These are phyloP conservation scores for Xylocampa areola DNA, from an alignment of 2,888 invertebrate species.

Conservation along the genomic window DNA sequence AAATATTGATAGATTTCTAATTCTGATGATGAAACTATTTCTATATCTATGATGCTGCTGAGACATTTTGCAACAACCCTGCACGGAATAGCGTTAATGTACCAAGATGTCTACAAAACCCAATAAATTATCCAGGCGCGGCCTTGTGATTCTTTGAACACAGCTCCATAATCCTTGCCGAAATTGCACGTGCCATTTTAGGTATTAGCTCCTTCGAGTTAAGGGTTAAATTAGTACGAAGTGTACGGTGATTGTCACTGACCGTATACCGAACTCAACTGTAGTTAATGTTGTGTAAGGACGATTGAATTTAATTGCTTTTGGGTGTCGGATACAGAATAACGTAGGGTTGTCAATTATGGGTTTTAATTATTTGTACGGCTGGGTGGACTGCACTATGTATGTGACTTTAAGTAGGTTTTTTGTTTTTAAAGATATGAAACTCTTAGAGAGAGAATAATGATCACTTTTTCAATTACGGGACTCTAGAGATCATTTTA, in stretches of 20 bases:
- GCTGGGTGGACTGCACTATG: slow-evolving; percentile 11
- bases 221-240: slow-evolving; percentile 49
- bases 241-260: slow-evolving; percentile 36
- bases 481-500: too few species aligned
- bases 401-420: slow-evolving; percentile 33
- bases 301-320: slow-evolving; percentile 75
- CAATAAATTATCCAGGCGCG: slow-evolving; percentile 50
- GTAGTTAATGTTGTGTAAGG: slow-evolving; percentile 70
- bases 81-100: slow-evolving; percentile 33
- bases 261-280: slow-evolving; percentile 56
- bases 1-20: too few species aligned
- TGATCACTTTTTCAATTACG: too few species aligned
- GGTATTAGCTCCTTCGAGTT: slow-evolving; percentile 29
- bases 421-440: too few species aligned
- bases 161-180: slow-evolving; percentile 32
- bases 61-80: slow-evolving; percentile 5
- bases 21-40: background rate
- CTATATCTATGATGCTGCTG: background rate
- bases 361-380: slow-evolving; percentile 50
- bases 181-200: slow-evolving; percentile 34
- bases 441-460: too few species aligned
- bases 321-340: slow-evolving; percentile 60
- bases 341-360: slow-evolving; percentile 55
- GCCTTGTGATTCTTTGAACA: slow-evolving; percentile 45
- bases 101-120: slow-evolving; percentile 39